Conservation (phyloP, 2,797 vertebrate species). For the Falco concolor region DNA sequence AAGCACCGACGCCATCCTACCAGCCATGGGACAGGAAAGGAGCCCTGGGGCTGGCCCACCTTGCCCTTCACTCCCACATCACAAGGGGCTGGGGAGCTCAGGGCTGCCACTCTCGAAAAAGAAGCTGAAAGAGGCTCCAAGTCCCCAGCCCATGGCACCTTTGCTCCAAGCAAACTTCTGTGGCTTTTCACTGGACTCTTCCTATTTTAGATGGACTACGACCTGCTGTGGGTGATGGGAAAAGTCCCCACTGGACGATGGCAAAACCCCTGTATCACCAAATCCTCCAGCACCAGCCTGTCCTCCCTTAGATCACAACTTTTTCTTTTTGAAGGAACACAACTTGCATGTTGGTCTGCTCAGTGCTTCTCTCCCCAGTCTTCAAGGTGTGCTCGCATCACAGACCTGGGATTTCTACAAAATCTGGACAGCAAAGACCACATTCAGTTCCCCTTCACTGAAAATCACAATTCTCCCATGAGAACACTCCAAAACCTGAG, state of each 20-base stretch:
- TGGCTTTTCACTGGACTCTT: background rate
- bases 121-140: background rate
- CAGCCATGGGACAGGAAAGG: background rate
- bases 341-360: background rate
- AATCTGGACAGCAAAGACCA: background rate
- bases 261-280: background rate
- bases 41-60: no score
- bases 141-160: background rate
- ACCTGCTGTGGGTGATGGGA: background rate
- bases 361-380: background rate
- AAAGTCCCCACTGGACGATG: accelerated
- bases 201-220: background rate
- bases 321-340: background rate
- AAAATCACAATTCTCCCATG: background rate
- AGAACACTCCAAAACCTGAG: background rate
- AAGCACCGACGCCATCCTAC: background rate
- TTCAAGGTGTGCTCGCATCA: accelerated
- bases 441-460: background rate
- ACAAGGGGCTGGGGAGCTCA: accelerated
- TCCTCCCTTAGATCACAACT: background rate
- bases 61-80: accelerated
- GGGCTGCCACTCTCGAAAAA: background rate
- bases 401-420: background rate
- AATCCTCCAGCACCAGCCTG: background rate
- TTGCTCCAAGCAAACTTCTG: background rate